Conservation (phyloP, 1,140 invertebrate genomes). For the Drosophila saltans region DNA sequence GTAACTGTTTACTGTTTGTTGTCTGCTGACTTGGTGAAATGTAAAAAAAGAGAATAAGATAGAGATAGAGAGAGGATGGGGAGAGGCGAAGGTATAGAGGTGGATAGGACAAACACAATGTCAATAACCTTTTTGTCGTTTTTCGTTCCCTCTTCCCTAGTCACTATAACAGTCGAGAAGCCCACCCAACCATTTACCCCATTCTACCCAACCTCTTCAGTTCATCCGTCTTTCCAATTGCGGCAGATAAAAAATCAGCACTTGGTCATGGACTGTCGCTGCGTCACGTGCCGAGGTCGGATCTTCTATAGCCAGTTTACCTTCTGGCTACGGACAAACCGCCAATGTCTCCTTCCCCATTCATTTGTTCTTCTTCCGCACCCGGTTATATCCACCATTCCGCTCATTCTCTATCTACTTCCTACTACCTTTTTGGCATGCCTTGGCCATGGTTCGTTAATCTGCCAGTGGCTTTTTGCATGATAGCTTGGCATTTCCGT, state of each 20-base stretch:
- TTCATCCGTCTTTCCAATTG: constrained; percentile 31
- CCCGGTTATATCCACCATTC: neutral
- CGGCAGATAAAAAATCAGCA: constrained; percentile 75
- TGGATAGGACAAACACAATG: constrained; percentile 56
- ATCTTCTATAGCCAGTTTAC: constrained; percentile 53
- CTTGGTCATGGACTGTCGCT: constrained; percentile 80
- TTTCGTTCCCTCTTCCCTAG: constrained; percentile 30
- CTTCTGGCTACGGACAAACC: constrained; percentile 42
- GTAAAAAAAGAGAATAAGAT: neutral
- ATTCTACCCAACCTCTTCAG: constrained; percentile 19
- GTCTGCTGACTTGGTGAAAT: constrained; percentile 31
- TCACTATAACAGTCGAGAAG: neutral
- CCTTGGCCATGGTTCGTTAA: constrained; percentile 80
- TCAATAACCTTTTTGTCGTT: constrained; percentile 77
- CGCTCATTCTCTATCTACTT: neutral
- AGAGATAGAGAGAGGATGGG: neutral
- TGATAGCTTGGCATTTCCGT: constrained; percentile 79
- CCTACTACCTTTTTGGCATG: constrained; percentile 55
- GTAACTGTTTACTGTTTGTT: constrained; percentile 27
- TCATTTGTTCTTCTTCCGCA: constrained; percentile 5
- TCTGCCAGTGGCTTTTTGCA: constrained; percentile 80
- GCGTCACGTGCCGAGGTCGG: constrained; percentile 70
- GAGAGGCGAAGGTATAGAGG: neutral
- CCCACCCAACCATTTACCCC: constrained; percentile 7
- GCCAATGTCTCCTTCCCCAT: neutral